Evolutionary conservation across 2,797 vertebrate genomes (phyloP), one percentile per base, ranked within the genome.

Genomic region (Coluber constrictor): DNA sequence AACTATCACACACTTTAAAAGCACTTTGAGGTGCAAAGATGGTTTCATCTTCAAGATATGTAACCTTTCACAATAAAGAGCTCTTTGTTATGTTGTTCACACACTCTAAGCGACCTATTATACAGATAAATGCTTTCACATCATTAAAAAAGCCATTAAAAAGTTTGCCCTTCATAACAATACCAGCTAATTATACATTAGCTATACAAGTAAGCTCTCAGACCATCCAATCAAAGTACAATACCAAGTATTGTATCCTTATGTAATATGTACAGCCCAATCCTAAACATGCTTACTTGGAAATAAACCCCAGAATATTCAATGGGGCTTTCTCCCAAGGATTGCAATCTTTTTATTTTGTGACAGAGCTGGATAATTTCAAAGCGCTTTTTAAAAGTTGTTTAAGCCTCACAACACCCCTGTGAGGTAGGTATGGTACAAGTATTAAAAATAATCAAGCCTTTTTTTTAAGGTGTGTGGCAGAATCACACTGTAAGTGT

Each of bases 101-200:
- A 93, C 93, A 93, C 87, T 95, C 94, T 92, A 92, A 94, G 86
- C 94, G 93, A 96, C 93, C 95, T 91, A 66, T 57, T 95, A 92
- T 93, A 96, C 90, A 96, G 86, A 95, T 97, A 95, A 98, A 97
- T 96, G 97, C 95, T 97, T 96, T 95, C 97, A 97, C 97, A 97
- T 96, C 95, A 91, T 96, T 79, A 89, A 93, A 87, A 88, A 96
- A 66, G 94, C 92, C 95, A 94, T 97, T 92, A 95, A 93, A 91
- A 97, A 97, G 60, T 15, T 94, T 95, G 95, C 96, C 96, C 95
- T 97, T 97, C 88, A 93, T 93, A 95, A 95, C 93, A 25, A 61
- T 95, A 96, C 96, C 96, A 94, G 95, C 96, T 92, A 92, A 96
- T 96, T 90, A 94, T 79, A 92, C 96, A 94, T 95, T 93, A 97